These are phyloP conservation scores for Baccha elongata DNA, from an alignment of 2,888 invertebrate genomes.

Conservation along the genomic window DNA sequence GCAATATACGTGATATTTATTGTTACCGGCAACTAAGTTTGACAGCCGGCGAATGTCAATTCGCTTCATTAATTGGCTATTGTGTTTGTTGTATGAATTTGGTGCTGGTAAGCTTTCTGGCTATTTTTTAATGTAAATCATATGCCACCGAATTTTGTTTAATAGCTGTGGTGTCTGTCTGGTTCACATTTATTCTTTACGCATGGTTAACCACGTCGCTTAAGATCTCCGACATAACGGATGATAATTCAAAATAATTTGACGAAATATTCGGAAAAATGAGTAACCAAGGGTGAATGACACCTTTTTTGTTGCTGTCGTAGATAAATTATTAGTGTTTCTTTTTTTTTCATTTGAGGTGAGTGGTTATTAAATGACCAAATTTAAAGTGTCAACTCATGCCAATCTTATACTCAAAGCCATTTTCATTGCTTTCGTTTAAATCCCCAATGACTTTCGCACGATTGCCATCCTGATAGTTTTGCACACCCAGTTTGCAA, in stretches of 20 bases:
- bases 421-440: constrained; percentile 38
- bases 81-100: constrained; percentile 1
- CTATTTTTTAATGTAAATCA: neutral
- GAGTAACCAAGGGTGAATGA: constrained; percentile 6
- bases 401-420: neutral
- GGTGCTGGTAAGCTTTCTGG: neutral
- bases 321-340: neutral
- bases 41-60: constrained; percentile 36
- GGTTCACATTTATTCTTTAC: neutral
- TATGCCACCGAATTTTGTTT: constrained; percentile 3
- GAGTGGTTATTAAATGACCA: neutral
- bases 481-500: neutral
- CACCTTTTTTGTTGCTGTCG: neutral
- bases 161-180: too few species aligned
- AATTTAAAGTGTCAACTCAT: neutral
- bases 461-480: constrained; percentile 43
- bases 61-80: constrained; percentile 17
- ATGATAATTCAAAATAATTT: constrained; percentile 16
- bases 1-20: constrained; percentile 3
- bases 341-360: neutral
- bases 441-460: constrained; percentile 35
- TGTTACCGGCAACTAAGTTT: constrained; percentile 12
- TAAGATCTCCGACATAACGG: constrained; percentile 13
- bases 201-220: neutral
- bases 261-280: constrained; percentile 12